Conservation (phyloP, 2,113 vertebrate genomes). For the Rhea pennata region DNA sequence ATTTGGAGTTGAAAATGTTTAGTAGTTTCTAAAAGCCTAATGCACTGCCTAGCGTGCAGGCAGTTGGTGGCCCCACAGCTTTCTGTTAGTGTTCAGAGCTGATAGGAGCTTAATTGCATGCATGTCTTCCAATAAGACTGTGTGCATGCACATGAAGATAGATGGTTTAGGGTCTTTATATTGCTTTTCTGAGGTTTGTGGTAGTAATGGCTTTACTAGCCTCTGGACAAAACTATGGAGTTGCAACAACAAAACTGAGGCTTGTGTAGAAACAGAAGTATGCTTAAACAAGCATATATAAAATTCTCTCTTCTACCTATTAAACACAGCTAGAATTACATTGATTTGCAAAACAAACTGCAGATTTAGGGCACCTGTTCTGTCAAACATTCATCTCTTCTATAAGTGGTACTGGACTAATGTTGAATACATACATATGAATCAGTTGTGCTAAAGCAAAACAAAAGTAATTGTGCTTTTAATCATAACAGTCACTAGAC, state of each 20-base stretch:
- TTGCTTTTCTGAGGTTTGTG: conserved; percentile 15
- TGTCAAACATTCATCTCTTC: background rate
- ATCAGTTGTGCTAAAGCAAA: background rate
- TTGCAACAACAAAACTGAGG: background rate
- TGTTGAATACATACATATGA: background rate
- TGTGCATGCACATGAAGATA: background rate
- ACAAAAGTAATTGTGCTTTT: background rate
- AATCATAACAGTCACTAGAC: background rate
- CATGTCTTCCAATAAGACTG: background rate
- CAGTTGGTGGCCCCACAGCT: background rate
- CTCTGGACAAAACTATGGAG: background rate
- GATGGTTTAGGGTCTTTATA: background rate
- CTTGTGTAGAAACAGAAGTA: background rate
- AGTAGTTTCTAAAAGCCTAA: background rate
- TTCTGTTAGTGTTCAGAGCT: background rate
- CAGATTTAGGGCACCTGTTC: background rate
- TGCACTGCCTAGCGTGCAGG: background rate
- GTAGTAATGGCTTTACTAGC: conserved; percentile 37
- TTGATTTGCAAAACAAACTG: background rate
- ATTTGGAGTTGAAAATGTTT: background rate
- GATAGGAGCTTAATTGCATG: background rate
- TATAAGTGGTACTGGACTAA: background rate
- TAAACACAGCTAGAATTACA: background rate
- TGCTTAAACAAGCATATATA: background rate
- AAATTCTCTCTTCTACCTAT: background rate